phyloP scores from a whole-genome alignment of 2,113 vertebrate species.

The Carlito syrichta region DNA sequence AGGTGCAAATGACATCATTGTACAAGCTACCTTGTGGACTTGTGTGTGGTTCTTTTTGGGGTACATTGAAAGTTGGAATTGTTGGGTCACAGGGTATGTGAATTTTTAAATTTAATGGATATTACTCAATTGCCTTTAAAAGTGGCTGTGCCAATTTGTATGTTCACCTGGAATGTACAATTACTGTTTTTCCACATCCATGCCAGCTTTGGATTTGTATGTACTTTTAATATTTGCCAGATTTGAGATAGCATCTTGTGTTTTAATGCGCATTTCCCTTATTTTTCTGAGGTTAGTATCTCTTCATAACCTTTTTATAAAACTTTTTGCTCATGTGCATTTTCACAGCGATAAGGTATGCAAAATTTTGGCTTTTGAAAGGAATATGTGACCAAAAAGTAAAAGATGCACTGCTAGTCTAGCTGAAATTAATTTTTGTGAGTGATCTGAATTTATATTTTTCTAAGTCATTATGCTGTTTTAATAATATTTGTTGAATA shows the following conservation, averaged over 20 bases:
- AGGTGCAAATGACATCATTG: not conserved
- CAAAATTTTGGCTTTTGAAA: not conserved
- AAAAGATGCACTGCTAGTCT: not conserved
- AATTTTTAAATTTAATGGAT: not conserved
- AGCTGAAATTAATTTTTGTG: constrained; percentile 5
- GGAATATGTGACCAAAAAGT: not conserved
- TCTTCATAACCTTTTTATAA: not conserved
- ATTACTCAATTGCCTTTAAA: not conserved
- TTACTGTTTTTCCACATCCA: not conserved
- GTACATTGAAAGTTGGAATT: constrained; percentile 1
- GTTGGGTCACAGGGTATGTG: not conserved
- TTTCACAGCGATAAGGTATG: not conserved
- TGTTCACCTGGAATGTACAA: not conserved
- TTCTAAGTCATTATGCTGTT: not conserved
- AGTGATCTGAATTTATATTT: not conserved
- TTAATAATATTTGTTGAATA: not conserved
- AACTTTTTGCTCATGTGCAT: not conserved
- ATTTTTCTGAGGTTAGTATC: not conserved
- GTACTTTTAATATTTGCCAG: not conserved
- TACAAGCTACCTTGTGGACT: not conserved
- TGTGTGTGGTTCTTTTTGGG: not conserved
- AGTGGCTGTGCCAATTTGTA: not conserved
- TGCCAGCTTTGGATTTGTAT: not conserved
- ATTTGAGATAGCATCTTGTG: not conserved
- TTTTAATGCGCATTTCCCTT: not conserved